These are phyloP conservation scores for Argyra leucocephala DNA, from an alignment of 2,888 invertebrate species.

Conservation along the genomic window DNA sequence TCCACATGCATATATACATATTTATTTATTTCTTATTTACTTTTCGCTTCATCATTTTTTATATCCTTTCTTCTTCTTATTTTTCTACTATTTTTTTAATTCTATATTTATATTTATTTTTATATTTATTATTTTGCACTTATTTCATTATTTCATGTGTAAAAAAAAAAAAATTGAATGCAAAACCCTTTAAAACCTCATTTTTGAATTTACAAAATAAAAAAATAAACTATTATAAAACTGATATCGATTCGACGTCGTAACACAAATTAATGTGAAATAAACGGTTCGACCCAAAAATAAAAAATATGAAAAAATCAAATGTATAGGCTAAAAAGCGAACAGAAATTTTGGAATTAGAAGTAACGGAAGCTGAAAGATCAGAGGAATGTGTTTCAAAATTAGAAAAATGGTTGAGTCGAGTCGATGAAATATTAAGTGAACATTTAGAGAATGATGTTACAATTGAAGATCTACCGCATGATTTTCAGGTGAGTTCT, in stretches of 20 bases:
- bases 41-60: neutral
- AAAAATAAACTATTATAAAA: neutral
- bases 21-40: neutral
- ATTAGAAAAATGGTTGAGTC: slow-evolving; percentile 61
- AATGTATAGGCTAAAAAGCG: slow-evolving; percentile 36
- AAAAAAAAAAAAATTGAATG: neutral
- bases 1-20: neutral
- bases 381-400: slow-evolving; percentile 65
- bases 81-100: neutral
- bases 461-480: slow-evolving; percentile 67
- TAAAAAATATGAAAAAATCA: no score
- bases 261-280: no score
- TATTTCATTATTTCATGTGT: slow-evolving; percentile 4
- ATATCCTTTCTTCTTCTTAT: neutral
- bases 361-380: slow-evolving; percentile 65
- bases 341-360: slow-evolving; percentile 52
- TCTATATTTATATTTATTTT: slow-evolving; percentile 2
- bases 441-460: slow-evolving; percentile 67
- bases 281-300: no score
- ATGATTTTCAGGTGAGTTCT: slow-evolving; percentile 55
- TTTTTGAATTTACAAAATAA: neutral
- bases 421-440: slow-evolving; percentile 57
- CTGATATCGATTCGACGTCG: no score
- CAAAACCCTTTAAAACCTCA: no score
- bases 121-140: slow-evolving; percentile 8